A percentile compares a stretch with the other conserved stretches of the same genome.
phyloP scores from a whole-genome alignment of 1,140 invertebrate genomes.

The Dufourea novaeangliae region DNA sequence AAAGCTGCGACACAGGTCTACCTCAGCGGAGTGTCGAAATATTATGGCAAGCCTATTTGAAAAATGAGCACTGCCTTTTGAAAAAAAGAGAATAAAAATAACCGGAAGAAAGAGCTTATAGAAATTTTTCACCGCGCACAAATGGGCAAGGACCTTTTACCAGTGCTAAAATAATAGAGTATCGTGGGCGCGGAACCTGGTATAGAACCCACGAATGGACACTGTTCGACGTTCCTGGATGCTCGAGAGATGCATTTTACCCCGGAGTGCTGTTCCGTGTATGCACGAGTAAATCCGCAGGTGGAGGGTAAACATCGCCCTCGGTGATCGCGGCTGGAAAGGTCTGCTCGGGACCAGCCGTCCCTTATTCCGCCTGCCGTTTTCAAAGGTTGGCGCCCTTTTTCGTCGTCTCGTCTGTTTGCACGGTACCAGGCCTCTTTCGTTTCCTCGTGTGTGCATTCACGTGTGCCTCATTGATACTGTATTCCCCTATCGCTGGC shows the following conservation, averaged over 20 bases:
- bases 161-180: slow-evolving; percentile 57
- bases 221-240: slow-evolving; percentile 46
- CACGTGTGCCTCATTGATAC: slow-evolving; percentile 53
- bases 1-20: too few relatives aligned
- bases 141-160: slow-evolving; percentile 55
- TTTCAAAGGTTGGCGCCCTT: slow-evolving; percentile 54
- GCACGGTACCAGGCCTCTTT: slow-evolving; percentile 41
- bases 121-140: slow-evolving; percentile 31
- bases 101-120: neutral
- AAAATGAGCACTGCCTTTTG: slow-evolving; percentile 13
- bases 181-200: slow-evolving; percentile 47
- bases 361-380: slow-evolving; percentile 37
- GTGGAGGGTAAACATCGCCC: slow-evolving; percentile 65
- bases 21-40: neutral
- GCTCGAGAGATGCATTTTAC: slow-evolving; percentile 62
- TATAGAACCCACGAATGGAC: slow-evolving; percentile 51
- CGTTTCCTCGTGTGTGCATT: slow-evolving; percentile 42
- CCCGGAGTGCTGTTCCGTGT: slow-evolving; percentile 73
- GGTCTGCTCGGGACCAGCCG: slow-evolving; percentile 31
- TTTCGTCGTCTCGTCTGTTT: slow-evolving; percentile 53
- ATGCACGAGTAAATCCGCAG: slow-evolving; percentile 73
- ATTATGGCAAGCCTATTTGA: neutral
- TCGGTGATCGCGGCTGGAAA: slow-evolving; percentile 49
- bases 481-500: slow-evolving; percentile 14
- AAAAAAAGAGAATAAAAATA: neutral